Evolutionary conservation across 2,113 vertebrate species (phyloP), one percentile per base, ranked within the genome.

Genomic region (Antechinus flavipes): DNA sequence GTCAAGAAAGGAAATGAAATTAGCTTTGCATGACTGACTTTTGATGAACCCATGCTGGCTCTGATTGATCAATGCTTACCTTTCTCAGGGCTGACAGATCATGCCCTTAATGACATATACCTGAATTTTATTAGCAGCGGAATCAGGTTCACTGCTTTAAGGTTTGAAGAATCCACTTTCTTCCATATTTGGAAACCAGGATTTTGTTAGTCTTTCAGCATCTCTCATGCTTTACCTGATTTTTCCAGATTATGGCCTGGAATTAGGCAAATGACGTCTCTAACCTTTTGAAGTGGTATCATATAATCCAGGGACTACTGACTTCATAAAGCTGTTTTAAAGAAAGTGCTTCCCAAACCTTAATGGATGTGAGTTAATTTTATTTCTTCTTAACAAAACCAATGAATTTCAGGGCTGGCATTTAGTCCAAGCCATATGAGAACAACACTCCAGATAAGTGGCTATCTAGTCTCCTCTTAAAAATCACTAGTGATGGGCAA

Each of bases 21-120:
- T 84, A 84, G 68, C 19, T 84, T 84, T 84, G 68, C 68, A 42
- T 84, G 68, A 42, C 19, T 19, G 35, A 84, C 19, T 23, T 84
- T 84, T 84, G 68, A 42, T 84, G 68, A 84, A 84, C 68, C 68
- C 68, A 84, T 84, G 68, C 68, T 84, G 68, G 68, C 68, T 84
- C 68, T 84, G 68, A 42, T 23, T 84, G 68, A 42, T 84, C 68
- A 84, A 42, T 84, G n/a, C n/a, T 84, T 84, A 84, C 68, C n/a
- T 84, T 84, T 42, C 68, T n/a, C n/a, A 84, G n/a, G 42, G 68
- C 2, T 84, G 68, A 42, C 14, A 76, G 68, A 76, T 42, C 35
- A 42, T 76, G 6, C 68, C 42, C 16, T 42, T 84, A 84, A 84
- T 42, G 68, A 23, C 68, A 84, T 10, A 42, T 84, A 23, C 68